Conservation (phyloP, 2,113 vertebrate species). For the Trichechus manatus region DNA sequence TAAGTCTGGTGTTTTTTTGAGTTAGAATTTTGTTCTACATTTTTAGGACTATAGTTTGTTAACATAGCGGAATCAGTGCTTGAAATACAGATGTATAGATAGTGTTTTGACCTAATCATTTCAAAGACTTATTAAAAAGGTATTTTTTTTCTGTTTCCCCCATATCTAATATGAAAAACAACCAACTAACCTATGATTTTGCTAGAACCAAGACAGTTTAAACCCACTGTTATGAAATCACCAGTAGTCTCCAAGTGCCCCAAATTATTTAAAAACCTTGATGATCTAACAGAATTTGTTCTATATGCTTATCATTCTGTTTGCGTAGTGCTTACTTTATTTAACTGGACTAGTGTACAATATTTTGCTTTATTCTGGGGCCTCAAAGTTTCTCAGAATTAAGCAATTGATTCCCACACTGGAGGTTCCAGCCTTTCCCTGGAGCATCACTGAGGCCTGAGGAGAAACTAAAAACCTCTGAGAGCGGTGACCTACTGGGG, state of each 20-base stretch:
- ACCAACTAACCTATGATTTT: background rate
- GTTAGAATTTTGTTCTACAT: no score
- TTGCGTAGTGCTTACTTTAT: background rate
- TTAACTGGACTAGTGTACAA: background rate
- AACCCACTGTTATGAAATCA: background rate
- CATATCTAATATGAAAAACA: background rate
- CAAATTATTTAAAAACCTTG: background rate
- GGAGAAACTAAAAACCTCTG: background rate
- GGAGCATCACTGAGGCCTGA: background rate
- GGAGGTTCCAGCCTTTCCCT: background rate
- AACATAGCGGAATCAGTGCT: slow-evolving; percentile 22
- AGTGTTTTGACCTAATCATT: background rate
- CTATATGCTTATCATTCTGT: background rate
- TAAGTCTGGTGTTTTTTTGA: no score
- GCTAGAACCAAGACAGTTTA: background rate
- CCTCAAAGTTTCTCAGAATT: background rate
- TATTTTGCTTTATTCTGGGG: background rate
- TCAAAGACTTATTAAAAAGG: background rate
- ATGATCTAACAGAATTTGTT: background rate
- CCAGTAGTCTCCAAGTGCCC: background rate
- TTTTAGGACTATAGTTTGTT: background rate
- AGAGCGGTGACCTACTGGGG: background rate
- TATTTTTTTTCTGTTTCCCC: background rate
- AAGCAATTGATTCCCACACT: background rate
- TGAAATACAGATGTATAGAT: background rate